Percentiles rank a stretch among this genome's conserved stretches.
Evolutionary conservation across 2,888 invertebrate genomes (phyloP).

Genomic region (Leucophora obtusa): DNA sequence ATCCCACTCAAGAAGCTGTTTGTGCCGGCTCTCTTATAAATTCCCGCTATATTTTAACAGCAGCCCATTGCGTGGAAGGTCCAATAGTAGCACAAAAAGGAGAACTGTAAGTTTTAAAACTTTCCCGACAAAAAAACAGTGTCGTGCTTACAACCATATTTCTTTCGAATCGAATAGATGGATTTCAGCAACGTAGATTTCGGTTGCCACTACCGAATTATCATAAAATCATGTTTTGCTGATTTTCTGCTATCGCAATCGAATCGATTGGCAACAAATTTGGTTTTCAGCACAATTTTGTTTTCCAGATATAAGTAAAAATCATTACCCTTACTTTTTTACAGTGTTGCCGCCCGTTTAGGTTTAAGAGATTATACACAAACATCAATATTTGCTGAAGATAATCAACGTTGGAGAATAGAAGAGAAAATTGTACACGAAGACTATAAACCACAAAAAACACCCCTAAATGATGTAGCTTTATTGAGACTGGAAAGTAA

Average conservation of each 20-base stretch:
- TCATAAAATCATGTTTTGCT: too few species aligned
- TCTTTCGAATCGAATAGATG: too few species aligned
- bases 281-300: too few species aligned
- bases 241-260: too few species aligned
- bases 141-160: too few species aligned
- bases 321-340: background rate
- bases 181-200: too few species aligned
- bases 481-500: slow-evolving; percentile 82
- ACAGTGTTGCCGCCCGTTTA: slow-evolving; percentile 72
- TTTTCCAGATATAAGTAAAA: too few species aligned
- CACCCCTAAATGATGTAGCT: slow-evolving; percentile 85
- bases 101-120: slow-evolving; percentile 79
- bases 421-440: slow-evolving; percentile 84
- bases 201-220: too few species aligned
- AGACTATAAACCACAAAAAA: slow-evolving; percentile 81
- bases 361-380: slow-evolving; percentile 75
- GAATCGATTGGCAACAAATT: too few species aligned
- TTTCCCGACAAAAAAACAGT: background rate
- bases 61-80: slow-evolving; percentile 82
- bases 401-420: slow-evolving; percentile 81
- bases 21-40: slow-evolving; percentile 76
- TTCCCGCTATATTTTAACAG: slow-evolving; percentile 81
- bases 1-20: slow-evolving; percentile 64
- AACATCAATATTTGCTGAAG: slow-evolving; percentile 67
- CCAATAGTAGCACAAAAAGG: slow-evolving; percentile 80